Conservation (phyloP, 2,113 vertebrate genomes). For the Gavia stellata region DNA sequence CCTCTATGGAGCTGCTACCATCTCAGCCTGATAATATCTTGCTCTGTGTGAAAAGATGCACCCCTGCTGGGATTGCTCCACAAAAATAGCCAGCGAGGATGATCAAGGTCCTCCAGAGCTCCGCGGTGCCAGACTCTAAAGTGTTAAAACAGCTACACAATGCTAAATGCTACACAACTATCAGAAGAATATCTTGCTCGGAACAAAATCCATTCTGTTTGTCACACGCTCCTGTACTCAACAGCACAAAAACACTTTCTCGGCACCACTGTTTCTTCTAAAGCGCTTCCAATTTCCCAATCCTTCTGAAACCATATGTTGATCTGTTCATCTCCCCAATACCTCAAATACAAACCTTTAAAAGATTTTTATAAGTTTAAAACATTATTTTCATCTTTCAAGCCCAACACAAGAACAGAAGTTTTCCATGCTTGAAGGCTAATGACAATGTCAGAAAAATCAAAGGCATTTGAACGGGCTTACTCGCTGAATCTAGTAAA, state of each 20-base stretch:
- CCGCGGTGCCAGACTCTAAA: rapidly evolving
- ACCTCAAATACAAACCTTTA: neutral
- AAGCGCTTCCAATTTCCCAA: neutral
- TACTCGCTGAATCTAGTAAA: neutral
- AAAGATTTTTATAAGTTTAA: neutral
- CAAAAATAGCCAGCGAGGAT: neutral
- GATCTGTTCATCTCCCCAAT: neutral
- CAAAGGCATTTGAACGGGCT: neutral
- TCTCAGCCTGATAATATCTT: neutral
- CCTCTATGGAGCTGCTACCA: neutral
- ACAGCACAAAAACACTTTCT: neutral
- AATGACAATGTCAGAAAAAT: neutral
- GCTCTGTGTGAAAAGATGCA: neutral
- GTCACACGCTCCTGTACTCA: neutral
- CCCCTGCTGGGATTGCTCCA: neutral
- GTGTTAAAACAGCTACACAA: neutral
- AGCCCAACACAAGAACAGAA: neutral
- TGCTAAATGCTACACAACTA: neutral
- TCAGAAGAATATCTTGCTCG: neutral
- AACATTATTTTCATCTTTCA: neutral
- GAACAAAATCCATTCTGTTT: neutral
- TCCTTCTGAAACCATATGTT: neutral
- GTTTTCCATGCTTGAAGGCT: neutral
- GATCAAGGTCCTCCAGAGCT: neutral
- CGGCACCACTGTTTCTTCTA: neutral